Percentiles rank a stretch among this genome's conserved stretches.
These are phyloP conservation scores for Cantharis rufa DNA, from an alignment of 2,888 invertebrate species.

Conservation along the genomic window DNA sequence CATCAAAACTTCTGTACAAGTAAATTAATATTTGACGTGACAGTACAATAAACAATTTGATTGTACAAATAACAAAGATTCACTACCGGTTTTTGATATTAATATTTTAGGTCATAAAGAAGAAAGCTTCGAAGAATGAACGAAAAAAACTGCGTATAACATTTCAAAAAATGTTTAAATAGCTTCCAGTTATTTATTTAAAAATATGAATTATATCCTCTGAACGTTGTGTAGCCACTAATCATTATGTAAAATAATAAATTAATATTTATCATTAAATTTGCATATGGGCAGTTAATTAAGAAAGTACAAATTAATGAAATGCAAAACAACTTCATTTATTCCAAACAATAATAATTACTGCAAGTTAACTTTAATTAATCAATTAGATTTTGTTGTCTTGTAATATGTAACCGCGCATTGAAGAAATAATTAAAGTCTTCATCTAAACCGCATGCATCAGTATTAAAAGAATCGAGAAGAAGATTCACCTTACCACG, in stretches of 20 bases:
- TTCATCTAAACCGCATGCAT: neutral
- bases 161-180: neutral
- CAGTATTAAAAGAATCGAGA: too few species aligned
- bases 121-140: neutral
- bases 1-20: constrained; percentile 3
- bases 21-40: constrained; percentile 11
- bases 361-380: neutral
- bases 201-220: neutral
- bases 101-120: neutral
- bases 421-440: neutral
- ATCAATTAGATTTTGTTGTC: neutral
- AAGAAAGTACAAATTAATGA: neutral
- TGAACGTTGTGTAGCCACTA: neutral
- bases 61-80: neutral
- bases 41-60: constrained; percentile 3
- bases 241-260: neutral
- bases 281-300: neutral
- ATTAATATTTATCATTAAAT: neutral
- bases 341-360: neutral
- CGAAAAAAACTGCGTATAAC: neutral
- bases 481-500: too few species aligned
- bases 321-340: neutral
- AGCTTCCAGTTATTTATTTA: neutral
- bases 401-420: neutral
- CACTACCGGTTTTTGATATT: neutral